Evolutionary conservation across 2,113 vertebrate species (phyloP), one percentile per base, ranked within the genome.

Genomic region (Scophthalmus maximus): DNA sequence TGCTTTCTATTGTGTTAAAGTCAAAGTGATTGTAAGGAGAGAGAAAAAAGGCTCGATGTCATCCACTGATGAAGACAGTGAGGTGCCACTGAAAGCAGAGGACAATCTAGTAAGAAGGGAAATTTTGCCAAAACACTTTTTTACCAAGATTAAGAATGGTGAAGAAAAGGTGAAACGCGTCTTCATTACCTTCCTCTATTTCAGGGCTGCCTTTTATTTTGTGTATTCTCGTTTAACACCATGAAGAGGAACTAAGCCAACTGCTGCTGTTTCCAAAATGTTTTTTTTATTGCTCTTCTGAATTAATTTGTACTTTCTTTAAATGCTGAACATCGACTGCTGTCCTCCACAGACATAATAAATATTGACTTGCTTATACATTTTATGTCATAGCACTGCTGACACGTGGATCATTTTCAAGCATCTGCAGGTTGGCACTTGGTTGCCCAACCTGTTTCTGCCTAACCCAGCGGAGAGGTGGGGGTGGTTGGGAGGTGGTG

Each of bases 391-490:
- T 27, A 17, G 15, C 0, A 20, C 10, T 34, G 5, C 26, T 12
- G 22, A 6, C 1, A 44, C 1, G 36, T 38, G 25, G 20, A 55
- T 27, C 0, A 34, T 59, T 29, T 44, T 27, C 40, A 51, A n/a
- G 52, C 51, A 25, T 52, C 11, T 65, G 78, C 77, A 79, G 71
- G 52, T 64, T 62, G 68, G 46, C 73, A 18, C 68, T 8, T 62
- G 56, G n/a, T n/a, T 29, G 49, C 42, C 55, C 63, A 72, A 79
- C 78, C 78, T 53, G 60, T 75, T 79, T 68, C 76, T 70, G 63
- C 42, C 12, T 49, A n/a, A 63, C 7, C 25, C 40, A 46, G 14
- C 9, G 11, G 29, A 18, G 46, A 2, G 44, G 51, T 26, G 64
- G 9, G 25, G 57, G 50, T 36, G 8, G 20, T 4, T 0, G 59